Evolutionary conservation across 2,888 invertebrate species (phyloP), one percentile per base, ranked within the genome.

Genomic region (Phymatocera aterrima): DNA sequence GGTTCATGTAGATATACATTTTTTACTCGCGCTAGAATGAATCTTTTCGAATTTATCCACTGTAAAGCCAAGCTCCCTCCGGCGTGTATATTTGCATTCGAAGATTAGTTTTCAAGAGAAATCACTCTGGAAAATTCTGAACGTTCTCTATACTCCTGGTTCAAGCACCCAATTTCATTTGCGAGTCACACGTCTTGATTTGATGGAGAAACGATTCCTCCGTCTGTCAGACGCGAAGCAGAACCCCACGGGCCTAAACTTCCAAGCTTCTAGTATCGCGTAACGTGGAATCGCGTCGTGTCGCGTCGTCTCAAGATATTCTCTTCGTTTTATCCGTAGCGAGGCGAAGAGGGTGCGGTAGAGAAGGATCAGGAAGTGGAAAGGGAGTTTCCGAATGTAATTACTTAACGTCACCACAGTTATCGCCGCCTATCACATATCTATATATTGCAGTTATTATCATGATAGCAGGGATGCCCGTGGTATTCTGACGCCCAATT

Each of bases 351-450:
- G 34, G 15, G 60, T 12, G 15, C 4, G 60, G 21, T 4, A 24
- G 60, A 6, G 46, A 28, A 68, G 34, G 68, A 24, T 24, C 57
- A 24, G 40, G 43, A 65, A 65, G 37, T 65, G 65, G 65, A 43
- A 21, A 40, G 72, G 57, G 60, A 75, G 57, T 75, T 75, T 75
- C 75, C 75, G 75, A 75, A 75, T 75, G 75, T 60, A 75, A 75
- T 75, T 75, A 75, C 75, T 75, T 75, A 75, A 57, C 60, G 75
- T 75, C 75, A 75, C 75, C 75, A 75, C 75, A 75, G 75, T 75
- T 60, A 60, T 75, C 75, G 75, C 40, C 57, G n/a, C 75, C n/a
- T n/a, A n/a, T n/a, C n/a, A n/a, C n/a, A n/a, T n/a, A n/a, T n/a
- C n/a, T n/a, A n/a, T n/a, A n/a, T 75, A 75, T 57, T 75, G 75